phyloP scores from a whole-genome alignment of 2,797 vertebrate genomes.

The Periparus ater region DNA sequence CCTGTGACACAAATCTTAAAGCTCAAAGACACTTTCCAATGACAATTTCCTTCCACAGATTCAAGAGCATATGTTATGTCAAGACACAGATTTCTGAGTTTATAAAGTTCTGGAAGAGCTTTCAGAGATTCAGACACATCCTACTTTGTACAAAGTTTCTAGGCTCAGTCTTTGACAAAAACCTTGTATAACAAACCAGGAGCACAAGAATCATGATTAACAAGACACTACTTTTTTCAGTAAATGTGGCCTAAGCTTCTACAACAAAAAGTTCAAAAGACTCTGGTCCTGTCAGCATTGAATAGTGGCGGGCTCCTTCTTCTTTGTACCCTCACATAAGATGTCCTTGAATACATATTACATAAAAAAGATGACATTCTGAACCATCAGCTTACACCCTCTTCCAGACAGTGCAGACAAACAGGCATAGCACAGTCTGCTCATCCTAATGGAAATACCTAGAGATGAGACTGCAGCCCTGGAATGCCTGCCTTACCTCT shows the following conservation, averaged over 20 bases:
- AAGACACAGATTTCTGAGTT: conserved; percentile 13
- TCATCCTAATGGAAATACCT: background rate
- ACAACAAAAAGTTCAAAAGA: background rate
- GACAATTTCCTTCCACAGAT: background rate
- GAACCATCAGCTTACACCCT: background rate
- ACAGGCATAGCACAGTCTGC: background rate
- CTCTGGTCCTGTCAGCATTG: background rate
- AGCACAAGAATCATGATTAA: background rate
- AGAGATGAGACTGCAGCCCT: background rate
- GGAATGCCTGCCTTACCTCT: background rate
- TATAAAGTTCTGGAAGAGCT: background rate
- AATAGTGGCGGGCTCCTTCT: background rate
- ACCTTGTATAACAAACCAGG: background rate
- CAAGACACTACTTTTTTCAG: background rate
- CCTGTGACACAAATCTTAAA: background rate
- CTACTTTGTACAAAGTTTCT: background rate
- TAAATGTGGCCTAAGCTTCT: background rate
- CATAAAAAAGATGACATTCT: background rate
- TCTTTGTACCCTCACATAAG: background rate
- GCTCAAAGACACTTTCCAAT: background rate
- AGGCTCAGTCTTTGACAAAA: background rate
- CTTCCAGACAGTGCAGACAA: background rate
- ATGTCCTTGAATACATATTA: background rate
- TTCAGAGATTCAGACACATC: background rate
- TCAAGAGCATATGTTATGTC: background rate